These are phyloP conservation scores for Orchestia grillus DNA, from an alignment of 1,140 invertebrate genomes.

Conservation along the genomic window DNA sequence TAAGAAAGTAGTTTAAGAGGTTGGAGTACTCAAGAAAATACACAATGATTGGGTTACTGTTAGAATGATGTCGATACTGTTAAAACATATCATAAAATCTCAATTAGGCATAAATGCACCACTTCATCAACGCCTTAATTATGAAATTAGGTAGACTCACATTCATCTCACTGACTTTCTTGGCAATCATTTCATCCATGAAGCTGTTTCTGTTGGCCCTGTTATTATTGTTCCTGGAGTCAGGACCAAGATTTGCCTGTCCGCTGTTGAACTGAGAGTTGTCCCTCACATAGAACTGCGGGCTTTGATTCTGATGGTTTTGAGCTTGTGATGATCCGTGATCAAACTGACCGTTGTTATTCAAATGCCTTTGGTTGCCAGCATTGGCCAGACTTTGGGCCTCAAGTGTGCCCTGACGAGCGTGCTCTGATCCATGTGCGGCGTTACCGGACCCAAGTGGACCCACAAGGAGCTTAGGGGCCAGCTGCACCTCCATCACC, in stretches of 20 bases:
- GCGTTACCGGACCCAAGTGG: not conserved
- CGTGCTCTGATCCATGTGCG: not conserved
- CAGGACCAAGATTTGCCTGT: not conserved
- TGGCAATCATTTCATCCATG: not conserved
- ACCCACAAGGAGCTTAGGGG: conserved; percentile 16
- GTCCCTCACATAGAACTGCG: not conserved
- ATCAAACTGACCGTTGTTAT: not conserved
- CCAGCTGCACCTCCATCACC: conserved; percentile 60
- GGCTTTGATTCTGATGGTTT: not conserved
- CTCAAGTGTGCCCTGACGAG: not conserved
- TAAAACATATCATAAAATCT: not conserved
- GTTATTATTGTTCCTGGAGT: not conserved
- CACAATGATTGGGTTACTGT: not conserved
- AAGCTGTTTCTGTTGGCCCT: not conserved
- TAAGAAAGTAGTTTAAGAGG: no score
- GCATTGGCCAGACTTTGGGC: not conserved
- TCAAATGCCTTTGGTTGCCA: not conserved
- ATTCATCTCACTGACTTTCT: not conserved
- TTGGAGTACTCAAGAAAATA: no score
- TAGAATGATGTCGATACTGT: not conserved
- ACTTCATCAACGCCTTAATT: not conserved
- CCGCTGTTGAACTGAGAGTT: not conserved
- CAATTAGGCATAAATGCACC: not conserved
- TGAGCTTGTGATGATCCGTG: not conserved
- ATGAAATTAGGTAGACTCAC: not conserved